These are phyloP conservation scores for Ischnus inquisitorius DNA, from an alignment of 2,888 invertebrate species.

Conservation along the genomic window DNA sequence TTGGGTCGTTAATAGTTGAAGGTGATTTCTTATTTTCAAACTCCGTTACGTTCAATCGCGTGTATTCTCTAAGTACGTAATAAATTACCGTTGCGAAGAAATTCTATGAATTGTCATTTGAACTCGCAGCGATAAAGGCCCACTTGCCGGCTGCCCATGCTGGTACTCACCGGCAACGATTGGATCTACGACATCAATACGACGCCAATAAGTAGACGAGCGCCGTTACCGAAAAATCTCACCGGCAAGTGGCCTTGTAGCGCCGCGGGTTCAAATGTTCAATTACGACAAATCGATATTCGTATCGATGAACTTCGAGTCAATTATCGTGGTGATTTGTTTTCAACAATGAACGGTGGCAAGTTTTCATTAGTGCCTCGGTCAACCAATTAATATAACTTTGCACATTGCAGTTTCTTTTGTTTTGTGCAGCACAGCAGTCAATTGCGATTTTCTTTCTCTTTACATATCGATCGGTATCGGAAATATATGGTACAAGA, in stretches of 20 bases:
- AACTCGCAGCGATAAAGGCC: neutral
- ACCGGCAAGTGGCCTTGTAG: too few species aligned
- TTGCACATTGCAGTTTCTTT: conserved; percentile 18
- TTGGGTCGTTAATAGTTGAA: conserved; percentile 59
- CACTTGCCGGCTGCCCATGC: neutral
- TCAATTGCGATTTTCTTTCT: conserved; percentile 16
- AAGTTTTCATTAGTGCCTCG: conserved; percentile 55
- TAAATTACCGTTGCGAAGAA: conserved; percentile 21
- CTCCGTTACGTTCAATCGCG: conserved; percentile 36
- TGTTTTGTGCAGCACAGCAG: conserved; percentile 53
- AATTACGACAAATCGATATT: conserved; percentile 18
- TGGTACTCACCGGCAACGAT: neutral
- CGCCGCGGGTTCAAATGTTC: neutral
- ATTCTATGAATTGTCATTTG: neutral
- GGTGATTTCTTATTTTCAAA: conserved; percentile 53
- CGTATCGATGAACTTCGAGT: conserved; percentile 16
- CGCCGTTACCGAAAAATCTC: neutral
- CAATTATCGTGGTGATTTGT: conserved; percentile 30
- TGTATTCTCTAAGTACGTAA: conserved; percentile 34
- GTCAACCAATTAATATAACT: conserved; percentile 36
- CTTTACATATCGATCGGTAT: conserved; percentile 23
- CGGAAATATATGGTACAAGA: conserved; percentile 19
- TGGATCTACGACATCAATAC: conserved; percentile 1
- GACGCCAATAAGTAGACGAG: conserved; percentile 2
- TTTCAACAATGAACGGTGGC: conserved; percentile 33